phyloP scores from a whole-genome alignment of 2,888 invertebrate genomes.

The Agrotis ipsilon region DNA sequence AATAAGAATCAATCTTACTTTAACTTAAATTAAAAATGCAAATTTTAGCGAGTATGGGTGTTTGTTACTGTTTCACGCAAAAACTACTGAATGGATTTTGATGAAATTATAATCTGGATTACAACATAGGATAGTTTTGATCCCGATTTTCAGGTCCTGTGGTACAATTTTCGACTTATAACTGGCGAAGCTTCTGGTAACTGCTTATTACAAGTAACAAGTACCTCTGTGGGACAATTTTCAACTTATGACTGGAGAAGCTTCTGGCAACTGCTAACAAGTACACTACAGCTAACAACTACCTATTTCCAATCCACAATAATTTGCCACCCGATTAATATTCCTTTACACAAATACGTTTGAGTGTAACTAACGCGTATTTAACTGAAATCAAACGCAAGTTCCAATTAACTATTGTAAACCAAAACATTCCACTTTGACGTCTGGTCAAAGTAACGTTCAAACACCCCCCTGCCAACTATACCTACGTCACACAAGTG shows the following conservation, averaged over 20 bases:
- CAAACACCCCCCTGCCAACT: constrained; percentile 26
- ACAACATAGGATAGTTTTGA: too few species aligned
- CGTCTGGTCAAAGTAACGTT: constrained; percentile 42
- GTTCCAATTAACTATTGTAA: constrained; percentile 48
- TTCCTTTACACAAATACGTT: background rate
- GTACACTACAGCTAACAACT: too few species aligned
- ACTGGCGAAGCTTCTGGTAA: background rate
- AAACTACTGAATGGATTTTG: too few species aligned
- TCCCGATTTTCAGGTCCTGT: too few species aligned
- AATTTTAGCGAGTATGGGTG: too few species aligned
- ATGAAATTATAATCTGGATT: too few species aligned
- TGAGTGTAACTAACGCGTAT: background rate
- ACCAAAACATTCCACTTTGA: constrained; percentile 44
- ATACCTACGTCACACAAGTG: constrained; percentile 54
- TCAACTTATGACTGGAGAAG: too few species aligned
- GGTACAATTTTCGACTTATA: too few species aligned
- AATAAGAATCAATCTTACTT: too few species aligned
- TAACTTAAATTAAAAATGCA: too few species aligned
- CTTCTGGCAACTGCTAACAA: background rate
- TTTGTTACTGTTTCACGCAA: too few species aligned
- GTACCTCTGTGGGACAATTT: too few species aligned
- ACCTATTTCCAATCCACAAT: background rate
- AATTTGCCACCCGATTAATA: background rate
- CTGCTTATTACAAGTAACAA: background rate
- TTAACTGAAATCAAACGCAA: constrained; percentile 22